A percentile compares a stretch with the other conserved stretches of the same genome.
Evolutionary conservation across 2,888 invertebrate genomes (phyloP).

Genomic region (Timema podura): DNA sequence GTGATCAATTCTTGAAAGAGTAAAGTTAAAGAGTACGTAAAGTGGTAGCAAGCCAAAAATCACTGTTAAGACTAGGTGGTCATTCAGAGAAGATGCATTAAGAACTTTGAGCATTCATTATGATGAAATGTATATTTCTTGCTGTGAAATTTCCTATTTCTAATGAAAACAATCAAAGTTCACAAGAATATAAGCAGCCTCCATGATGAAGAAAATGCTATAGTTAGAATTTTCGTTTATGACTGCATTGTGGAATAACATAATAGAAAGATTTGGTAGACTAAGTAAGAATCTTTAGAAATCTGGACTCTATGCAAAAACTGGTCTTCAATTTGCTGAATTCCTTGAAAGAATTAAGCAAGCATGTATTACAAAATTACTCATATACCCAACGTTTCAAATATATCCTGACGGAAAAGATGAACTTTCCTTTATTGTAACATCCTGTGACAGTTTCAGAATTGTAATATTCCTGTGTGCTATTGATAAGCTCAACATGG

Average conservation of each 20-base stretch:
- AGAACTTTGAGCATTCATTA: no score
- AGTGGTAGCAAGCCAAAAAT: no score
- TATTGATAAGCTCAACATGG: no score
- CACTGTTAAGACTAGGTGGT: no score
- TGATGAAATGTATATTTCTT: no score
- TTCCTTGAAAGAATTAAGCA: slow-evolving; percentile 3
- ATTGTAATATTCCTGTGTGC: not conserved
- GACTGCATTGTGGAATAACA: not conserved
- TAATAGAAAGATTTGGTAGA: not conserved
- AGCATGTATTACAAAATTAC: slow-evolving; percentile 6
- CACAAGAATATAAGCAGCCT: no score
- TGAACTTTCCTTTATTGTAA: not conserved
- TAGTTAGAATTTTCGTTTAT: not conserved
- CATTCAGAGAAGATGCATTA: no score
- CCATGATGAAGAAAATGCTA: not conserved
- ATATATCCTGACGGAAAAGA: not conserved
- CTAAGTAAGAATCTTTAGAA: slow-evolving; percentile 1
- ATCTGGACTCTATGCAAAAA: not conserved
- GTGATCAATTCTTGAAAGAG: not conserved
- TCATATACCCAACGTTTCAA: not conserved
- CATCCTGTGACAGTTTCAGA: not conserved
- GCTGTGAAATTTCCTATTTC: no score
- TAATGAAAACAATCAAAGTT: no score
- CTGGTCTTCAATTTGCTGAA: not conserved
- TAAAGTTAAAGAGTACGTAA: not conserved